Evolutionary conservation across 2,797 vertebrate species (phyloP).

Genomic region (Xyrichtys novacula): DNA sequence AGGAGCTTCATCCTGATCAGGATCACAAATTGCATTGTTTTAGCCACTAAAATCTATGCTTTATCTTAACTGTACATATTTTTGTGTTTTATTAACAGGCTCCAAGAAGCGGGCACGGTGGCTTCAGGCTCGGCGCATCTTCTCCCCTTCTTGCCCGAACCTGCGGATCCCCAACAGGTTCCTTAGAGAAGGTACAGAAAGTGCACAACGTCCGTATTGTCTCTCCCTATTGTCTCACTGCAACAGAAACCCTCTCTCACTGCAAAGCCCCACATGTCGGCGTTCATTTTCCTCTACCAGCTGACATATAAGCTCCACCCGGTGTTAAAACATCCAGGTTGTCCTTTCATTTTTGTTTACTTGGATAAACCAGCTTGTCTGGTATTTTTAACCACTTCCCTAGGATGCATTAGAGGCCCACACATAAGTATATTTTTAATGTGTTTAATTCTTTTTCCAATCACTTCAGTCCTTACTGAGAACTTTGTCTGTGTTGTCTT

Average conservation of each 20-base stretch:
- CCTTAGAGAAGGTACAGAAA: slow-evolving; percentile 86
- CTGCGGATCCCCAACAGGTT: slow-evolving; percentile 90
- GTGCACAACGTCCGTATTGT: not conserved
- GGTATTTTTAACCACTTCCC: no score
- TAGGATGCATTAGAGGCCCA: no score
- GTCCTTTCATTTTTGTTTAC: no score
- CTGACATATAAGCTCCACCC: no score
- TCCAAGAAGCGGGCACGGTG: slow-evolving; percentile 87
- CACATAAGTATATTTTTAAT: no score
- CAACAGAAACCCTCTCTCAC: no score
- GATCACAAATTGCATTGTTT: not conserved
- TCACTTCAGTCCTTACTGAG: no score
- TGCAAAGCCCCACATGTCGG: no score
- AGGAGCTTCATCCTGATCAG: not conserved
- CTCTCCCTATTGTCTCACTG: not conserved
- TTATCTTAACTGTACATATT: not conserved
- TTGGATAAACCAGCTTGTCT: no score
- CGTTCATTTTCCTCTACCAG: no score
- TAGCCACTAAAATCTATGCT: not conserved
- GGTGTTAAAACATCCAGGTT: no score
- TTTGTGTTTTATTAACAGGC: slow-evolving; percentile 75
- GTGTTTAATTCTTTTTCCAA: not conserved
- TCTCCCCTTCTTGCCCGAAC: slow-evolving; percentile 87
- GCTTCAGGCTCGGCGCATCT: slow-evolving; percentile 88
- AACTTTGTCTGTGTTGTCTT: not conserved